phyloP scores from a whole-genome alignment of 2,888 invertebrate genomes.

The Apodemia mormo region DNA sequence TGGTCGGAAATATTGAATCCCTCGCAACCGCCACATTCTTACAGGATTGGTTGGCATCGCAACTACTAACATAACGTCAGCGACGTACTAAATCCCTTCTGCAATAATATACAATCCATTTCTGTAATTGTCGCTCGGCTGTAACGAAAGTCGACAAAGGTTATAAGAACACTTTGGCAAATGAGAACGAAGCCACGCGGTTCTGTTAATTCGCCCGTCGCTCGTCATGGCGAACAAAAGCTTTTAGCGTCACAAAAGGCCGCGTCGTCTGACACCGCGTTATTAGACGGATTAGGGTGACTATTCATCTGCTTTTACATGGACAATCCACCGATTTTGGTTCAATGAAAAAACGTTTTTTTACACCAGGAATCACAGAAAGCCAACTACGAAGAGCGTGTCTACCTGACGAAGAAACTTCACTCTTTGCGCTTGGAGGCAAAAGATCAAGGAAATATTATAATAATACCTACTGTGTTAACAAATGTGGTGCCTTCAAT shows the following conservation, averaged over 20 bases:
- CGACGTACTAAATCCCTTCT: slow-evolving; percentile 18
- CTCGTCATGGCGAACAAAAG: slow-evolving; percentile 53
- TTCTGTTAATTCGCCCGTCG: slow-evolving; percentile 38
- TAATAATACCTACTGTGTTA: too few relatives aligned
- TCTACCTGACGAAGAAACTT: too few relatives aligned
- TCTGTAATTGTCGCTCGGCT: slow-evolving; percentile 18
- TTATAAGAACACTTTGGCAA: slow-evolving; percentile 42
- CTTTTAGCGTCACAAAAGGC: slow-evolving; percentile 46
- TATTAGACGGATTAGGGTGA: slow-evolving; percentile 1
- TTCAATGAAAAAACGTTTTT: too few relatives aligned
- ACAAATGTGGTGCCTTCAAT: too few relatives aligned
- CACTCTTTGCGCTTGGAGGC: too few relatives aligned
- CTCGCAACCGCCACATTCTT: neutral
- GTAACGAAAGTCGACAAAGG: slow-evolving; percentile 12
- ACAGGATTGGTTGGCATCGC: neutral
- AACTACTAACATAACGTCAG: neutral
- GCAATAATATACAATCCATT: slow-evolving; percentile 21
- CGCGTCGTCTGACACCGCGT: slow-evolving; percentile 33
- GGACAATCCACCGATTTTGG: neutral
- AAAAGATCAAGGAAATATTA: too few relatives aligned
- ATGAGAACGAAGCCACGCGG: slow-evolving; percentile 42
- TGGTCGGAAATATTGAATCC: neutral
- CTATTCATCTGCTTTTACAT: neutral
- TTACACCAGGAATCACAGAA: too few relatives aligned
- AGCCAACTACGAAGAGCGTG: too few relatives aligned